Conservation (phyloP, 1,140 invertebrate species). For the Trichonephila clavata region DNA sequence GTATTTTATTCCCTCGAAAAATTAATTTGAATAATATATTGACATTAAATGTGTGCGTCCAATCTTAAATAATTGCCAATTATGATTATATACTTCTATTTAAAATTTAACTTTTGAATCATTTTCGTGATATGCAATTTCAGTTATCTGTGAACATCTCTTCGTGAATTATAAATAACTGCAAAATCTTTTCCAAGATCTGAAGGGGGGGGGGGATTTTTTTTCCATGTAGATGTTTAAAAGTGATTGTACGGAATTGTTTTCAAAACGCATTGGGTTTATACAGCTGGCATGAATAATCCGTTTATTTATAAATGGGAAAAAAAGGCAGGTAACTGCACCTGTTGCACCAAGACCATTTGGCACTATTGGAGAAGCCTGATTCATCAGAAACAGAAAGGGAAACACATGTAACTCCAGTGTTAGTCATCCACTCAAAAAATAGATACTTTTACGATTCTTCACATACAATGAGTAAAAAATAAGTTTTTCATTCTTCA, state of each 20-base stretch:
- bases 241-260: background rate
- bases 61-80: too few relatives aligned
- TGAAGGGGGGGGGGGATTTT: too few relatives aligned
- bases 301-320: slow-evolving; percentile 51
- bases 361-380: slow-evolving; percentile 35
- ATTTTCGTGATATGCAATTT: too few relatives aligned
- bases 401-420: background rate
- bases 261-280: slow-evolving; percentile 28
- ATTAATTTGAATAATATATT: too few relatives aligned
- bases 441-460: slow-evolving; percentile 52
- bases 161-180: too few relatives aligned
- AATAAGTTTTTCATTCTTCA: slow-evolving; percentile 52
- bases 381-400: slow-evolving; percentile 41
- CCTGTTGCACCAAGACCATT: slow-evolving; percentile 48
- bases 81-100: too few relatives aligned
- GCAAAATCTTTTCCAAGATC: background rate
- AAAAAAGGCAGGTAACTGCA: slow-evolving; percentile 43
- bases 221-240: background rate
- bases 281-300: slow-evolving; percentile 51
- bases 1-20: too few relatives aligned
- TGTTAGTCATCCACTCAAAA: slow-evolving; percentile 11
- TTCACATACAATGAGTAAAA: slow-evolving; percentile 28
- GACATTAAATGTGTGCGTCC: too few relatives aligned
- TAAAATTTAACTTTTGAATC: too few relatives aligned
- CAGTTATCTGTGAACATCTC: too few relatives aligned